These are phyloP conservation scores for Plusia festucae DNA, from an alignment of 2,888 invertebrate species.

Conservation along the genomic window DNA sequence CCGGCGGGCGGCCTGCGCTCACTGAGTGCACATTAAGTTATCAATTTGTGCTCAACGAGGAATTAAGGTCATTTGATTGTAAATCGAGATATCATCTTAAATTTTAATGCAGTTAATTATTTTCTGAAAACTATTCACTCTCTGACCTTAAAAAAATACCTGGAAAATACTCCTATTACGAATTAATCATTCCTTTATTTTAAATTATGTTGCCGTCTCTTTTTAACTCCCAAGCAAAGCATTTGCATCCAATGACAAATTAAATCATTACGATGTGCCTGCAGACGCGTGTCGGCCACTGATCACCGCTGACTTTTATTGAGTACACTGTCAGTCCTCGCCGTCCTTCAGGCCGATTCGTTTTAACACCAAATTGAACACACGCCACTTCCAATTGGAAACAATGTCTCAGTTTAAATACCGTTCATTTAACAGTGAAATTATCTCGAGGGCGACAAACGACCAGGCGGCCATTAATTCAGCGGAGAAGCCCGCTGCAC, in stretches of 20 bases:
- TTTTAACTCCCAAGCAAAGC: conserved; percentile 4
- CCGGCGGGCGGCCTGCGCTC: conserved; percentile 28
- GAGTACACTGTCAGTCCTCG: conserved; percentile 21
- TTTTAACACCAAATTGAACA: conserved; percentile 61
- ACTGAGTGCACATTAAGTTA: conserved; percentile 66
- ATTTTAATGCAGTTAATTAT: conserved; percentile 1
- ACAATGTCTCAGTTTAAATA: conserved; percentile 70
- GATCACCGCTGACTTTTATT: conserved; percentile 45
- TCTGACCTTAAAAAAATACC: no score
- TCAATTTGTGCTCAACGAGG: conserved; percentile 71
- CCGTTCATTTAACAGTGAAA: conserved; percentile 70
- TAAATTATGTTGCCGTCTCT: not conserved
- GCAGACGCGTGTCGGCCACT: conserved; percentile 14
- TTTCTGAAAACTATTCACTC: not conserved
- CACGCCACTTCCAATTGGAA: conserved; percentile 62
- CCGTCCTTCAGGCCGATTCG: conserved; percentile 33
- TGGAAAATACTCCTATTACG: no score
- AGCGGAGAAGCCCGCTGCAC: conserved; percentile 62
- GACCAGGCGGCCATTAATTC: conserved; percentile 72
- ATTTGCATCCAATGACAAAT: conserved; percentile 37
- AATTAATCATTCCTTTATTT: conserved; percentile 1
- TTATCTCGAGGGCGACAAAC: conserved; percentile 71
- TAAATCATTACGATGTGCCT: conserved; percentile 25
- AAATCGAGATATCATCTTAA: conserved; percentile 35
- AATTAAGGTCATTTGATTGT: conserved; percentile 55